These are phyloP conservation scores for Neomonachus schauinslandi DNA, from an alignment of 2,113 vertebrate genomes.

Conservation along the genomic window DNA sequence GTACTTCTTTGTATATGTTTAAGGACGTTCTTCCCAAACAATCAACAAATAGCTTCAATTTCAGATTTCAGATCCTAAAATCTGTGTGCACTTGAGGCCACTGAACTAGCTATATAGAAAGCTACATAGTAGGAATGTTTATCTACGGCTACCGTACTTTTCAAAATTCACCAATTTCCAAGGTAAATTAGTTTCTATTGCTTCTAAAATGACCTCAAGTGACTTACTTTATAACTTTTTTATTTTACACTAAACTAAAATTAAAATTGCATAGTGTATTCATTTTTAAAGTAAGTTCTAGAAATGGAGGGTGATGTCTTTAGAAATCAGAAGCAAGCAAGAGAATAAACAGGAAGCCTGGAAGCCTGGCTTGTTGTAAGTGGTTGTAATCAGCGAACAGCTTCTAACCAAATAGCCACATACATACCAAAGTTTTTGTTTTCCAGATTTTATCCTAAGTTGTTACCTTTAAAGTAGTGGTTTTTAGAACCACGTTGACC, in stretches of 20 bases:
- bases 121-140: neutral
- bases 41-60: neutral
- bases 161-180: slow-evolving; percentile 16
- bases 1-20: neutral
- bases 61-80: slow-evolving; percentile 40
- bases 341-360: slow-evolving; percentile 5
- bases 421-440: neutral
- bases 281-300: slow-evolving; percentile 44
- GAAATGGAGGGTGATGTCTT: neutral
- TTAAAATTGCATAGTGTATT: neutral
- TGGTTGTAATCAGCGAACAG: neutral
- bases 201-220: neutral
- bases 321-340: slow-evolving; percentile 21
- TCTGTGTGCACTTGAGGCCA: neutral
- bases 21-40: neutral
- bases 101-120: neutral
- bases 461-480: neutral
- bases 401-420: neutral
- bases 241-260: neutral
- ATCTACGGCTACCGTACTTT: neutral
- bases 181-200: slow-evolving; percentile 23
- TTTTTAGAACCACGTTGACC: neutral
- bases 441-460: slow-evolving; percentile 10
- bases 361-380: neutral
- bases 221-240: neutral